phyloP scores from a whole-genome alignment of 2,888 invertebrate genomes.

The Tetragonisca angustula region DNA sequence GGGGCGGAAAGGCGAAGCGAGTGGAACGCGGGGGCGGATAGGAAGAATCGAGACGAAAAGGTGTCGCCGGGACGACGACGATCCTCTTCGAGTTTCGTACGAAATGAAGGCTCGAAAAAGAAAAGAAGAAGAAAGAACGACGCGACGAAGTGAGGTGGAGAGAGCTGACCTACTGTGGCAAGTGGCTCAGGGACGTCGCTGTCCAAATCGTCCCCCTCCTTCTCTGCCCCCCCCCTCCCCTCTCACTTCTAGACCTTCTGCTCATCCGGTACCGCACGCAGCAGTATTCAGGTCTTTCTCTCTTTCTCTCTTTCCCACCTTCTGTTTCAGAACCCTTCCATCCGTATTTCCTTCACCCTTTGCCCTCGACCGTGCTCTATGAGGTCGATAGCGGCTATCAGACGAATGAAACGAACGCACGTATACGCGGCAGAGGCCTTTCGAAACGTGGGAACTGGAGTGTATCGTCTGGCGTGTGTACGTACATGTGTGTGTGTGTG shows the following conservation, averaged over 20 bases:
- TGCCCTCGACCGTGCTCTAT: constrained; percentile 30
- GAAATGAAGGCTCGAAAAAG: constrained; percentile 78
- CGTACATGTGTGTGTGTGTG: not conserved
- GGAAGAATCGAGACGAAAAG: constrained; percentile 42
- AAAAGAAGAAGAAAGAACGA: constrained; percentile 71
- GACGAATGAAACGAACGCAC: not conserved
- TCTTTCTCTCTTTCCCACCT: not conserved
- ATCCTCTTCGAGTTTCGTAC: constrained; percentile 56
- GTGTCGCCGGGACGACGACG: constrained; percentile 53
- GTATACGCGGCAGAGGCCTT: not conserved
- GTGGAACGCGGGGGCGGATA: constrained; percentile 33
- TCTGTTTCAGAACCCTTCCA: not conserved
- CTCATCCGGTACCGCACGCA: constrained; percentile 67
- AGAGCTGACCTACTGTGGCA: constrained; percentile 84
- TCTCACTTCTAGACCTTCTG: constrained; percentile 51
- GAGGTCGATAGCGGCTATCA: constrained; percentile 26
- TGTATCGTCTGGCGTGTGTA: not conserved
- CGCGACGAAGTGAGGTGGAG: constrained; percentile 82
- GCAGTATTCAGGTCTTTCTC: constrained; percentile 67
- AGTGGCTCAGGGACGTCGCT: constrained; percentile 84
- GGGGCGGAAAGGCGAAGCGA: not conserved
- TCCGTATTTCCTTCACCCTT: constrained; percentile 41
- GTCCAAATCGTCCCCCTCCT: constrained; percentile 79
- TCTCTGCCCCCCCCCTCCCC: constrained; percentile 32
- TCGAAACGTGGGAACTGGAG: not conserved